A percentile compares a stretch with the other conserved stretches of the same genome.
phyloP scores from a whole-genome alignment of 2,113 vertebrate species.

The Upupa epops region DNA sequence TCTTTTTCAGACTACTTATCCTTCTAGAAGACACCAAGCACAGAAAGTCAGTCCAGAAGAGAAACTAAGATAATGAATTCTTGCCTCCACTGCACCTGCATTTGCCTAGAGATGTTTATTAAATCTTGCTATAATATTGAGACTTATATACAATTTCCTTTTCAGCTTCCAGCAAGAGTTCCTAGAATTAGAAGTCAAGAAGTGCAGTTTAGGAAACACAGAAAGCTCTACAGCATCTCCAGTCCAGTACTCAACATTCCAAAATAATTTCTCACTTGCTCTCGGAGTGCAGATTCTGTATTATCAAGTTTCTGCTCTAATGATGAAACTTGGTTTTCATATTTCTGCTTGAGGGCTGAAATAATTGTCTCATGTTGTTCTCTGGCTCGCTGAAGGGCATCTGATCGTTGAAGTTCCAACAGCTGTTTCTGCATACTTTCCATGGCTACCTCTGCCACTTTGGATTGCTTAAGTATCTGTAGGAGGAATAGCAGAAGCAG shows the following conservation, averaged over 20 bases:
- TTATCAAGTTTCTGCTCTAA: conserved; percentile 85
- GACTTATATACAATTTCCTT: neutral
- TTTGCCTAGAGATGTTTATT: neutral
- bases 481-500: neutral
- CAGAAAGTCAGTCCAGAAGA: neutral
- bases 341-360: conserved; percentile 81
- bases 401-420: conserved; percentile 86
- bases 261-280: conserved; percentile 80
- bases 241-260: neutral
- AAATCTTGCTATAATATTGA: neutral
- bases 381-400: conserved; percentile 83
- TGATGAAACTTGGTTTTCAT: conserved; percentile 78
- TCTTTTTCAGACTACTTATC: neutral
- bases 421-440: conserved; percentile 93
- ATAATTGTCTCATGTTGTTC: conserved; percentile 89
- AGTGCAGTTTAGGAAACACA: neutral
- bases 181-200: neutral
- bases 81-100: neutral
- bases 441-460: conserved; percentile 85
- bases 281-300: conserved; percentile 73
- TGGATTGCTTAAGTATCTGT: conserved; percentile 85
- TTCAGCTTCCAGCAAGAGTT: neutral
- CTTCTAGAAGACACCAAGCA: neutral
- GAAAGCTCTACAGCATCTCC: neutral
- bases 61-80: neutral